Evolutionary conservation across 1,140 invertebrate genomes (phyloP), one percentile per base, ranked within the genome.

Genomic region (Anoplophora glabripennis): DNA sequence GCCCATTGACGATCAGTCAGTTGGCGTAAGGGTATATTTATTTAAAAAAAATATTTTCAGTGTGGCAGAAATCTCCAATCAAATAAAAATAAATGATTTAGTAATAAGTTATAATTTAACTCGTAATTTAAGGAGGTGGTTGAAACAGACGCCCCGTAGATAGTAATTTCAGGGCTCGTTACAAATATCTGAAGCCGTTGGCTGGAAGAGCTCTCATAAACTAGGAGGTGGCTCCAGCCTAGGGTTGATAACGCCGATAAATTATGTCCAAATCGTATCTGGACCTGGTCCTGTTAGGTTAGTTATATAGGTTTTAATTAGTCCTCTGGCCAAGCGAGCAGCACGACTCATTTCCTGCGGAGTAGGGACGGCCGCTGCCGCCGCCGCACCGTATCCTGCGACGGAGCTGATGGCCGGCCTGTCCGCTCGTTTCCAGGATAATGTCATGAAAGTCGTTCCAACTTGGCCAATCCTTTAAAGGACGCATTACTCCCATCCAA

Each of bases 401-500:
- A 56, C 52, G 49, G 38, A 33, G 53, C 53, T 59, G 63, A 60
- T 65, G 66, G 59, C 60, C 58, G 55, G 62, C 58, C 59, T 65
- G 70, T 71, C 69, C 66, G 68, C 61, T 62, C 70, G 67, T 72
- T 72, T 68, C 59, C 67, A 64, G 64, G 68, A 71, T 73, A 72
- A 73, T 70, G 70, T 68, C 68, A 62, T 57, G 60, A 63, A 66
- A 64, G 61, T 69, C 71, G 66, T 68, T 67, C 57, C 64, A 68
- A 72, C 66, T 69, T 65, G 67, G 66, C 68, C 72, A 69, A 72
- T 73, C 72, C 71, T 74, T 73, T 74, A 69, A 70, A 72, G 69
- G 69, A 65, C 67, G 67, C 72, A 70, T 75, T 75, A 75, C 72
- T 72, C 69, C 69, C 67, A 69, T 73, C 67, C 70, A 72, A 75